Evolutionary conservation across 92 coral and sea anemone genomes (phyloP), one percentile per base, ranked within the genome.

Genomic region (Nematostella vectensis): DNA sequence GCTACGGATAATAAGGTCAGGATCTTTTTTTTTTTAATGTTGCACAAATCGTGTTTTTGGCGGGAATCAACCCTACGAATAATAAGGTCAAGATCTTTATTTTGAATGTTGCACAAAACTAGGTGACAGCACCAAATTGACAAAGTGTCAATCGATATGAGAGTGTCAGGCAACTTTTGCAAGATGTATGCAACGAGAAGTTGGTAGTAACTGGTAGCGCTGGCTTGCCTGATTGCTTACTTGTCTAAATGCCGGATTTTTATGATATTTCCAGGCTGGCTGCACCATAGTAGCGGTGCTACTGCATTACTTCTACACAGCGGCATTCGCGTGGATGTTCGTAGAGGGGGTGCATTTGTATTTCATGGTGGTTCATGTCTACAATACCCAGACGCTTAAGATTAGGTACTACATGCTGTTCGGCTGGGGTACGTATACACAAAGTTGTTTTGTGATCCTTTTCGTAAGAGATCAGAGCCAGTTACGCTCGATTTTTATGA

Each of bases 321-420:
- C 81, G 17, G 66, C 86, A 3, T 65, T 79, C 30, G 42, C 65
- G 2, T 79, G 86, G 86, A 79, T 79, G 86, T 55, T 59, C 21
- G 54, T 73, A 0, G 86, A 79, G 28, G 86, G 81, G 23, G 27
- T 74, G 20, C 86, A 79, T 25, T 22, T 79, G 70, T 79, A 71
- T 59, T 42, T 50, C 40, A 73, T 72, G 47, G 55, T 79, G 31
- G 86, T 79, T 26, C 54, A 61, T 15, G 87, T 80, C 2, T 80
- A 69, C 60, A 47, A 73, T 30, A 15, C 45, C 39, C 61, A 58
- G 47, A 47, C 25, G 3, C 40, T 31, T 29, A 61, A 56, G 11
- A 50, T 73, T 57, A 62, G 66, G n/a, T 59, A 65, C 55, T 73
- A 73, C 44, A 21, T 66, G 44, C 45, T 51, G 23, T 10, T 73